Evolutionary conservation across 2,113 vertebrate species (phyloP).

Genomic region (Agapornis roseicollis): DNA sequence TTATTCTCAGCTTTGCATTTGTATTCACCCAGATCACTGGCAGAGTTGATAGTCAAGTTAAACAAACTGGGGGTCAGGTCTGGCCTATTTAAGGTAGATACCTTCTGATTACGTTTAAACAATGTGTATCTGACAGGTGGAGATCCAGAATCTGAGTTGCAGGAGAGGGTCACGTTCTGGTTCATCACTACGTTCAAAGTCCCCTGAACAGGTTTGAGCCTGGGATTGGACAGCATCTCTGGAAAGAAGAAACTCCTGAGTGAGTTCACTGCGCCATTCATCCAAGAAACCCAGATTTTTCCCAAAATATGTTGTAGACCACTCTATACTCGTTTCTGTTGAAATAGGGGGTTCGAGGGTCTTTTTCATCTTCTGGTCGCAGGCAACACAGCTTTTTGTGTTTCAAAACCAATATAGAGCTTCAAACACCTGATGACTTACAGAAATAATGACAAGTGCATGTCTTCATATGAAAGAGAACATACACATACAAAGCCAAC

Average conservation of each 20-base stretch:
- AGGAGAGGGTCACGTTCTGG: conserved; percentile 61
- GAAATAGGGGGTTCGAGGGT: neutral
- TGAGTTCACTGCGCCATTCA: neutral
- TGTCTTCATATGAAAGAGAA: neutral
- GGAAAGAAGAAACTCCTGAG: neutral
- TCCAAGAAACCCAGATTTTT: neutral
- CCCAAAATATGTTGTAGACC: neutral
- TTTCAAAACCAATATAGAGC: neutral
- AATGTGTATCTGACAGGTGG: conserved; percentile 55
- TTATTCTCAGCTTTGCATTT: conserved; percentile 67
- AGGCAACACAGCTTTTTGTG: neutral
- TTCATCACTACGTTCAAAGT: neutral
- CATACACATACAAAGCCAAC: neutral
- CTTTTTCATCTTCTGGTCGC: neutral
- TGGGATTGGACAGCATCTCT: conserved; percentile 11
- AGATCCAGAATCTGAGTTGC: neutral
- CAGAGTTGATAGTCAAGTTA: conserved; percentile 44
- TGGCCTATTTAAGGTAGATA: neutral
- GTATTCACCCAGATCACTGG: conserved; percentile 57
- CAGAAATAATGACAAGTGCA: neutral
- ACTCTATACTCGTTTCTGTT: neutral
- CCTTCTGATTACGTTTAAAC: neutral
- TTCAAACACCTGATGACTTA: neutral
- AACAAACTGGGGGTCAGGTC: neutral
- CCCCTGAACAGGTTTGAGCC: neutral